Percentiles rank a stretch among this genome's conserved stretches.
These are phyloP conservation scores for Brevimyrus niger DNA, from an alignment of 2,113 vertebrate species.

Conservation along the genomic window DNA sequence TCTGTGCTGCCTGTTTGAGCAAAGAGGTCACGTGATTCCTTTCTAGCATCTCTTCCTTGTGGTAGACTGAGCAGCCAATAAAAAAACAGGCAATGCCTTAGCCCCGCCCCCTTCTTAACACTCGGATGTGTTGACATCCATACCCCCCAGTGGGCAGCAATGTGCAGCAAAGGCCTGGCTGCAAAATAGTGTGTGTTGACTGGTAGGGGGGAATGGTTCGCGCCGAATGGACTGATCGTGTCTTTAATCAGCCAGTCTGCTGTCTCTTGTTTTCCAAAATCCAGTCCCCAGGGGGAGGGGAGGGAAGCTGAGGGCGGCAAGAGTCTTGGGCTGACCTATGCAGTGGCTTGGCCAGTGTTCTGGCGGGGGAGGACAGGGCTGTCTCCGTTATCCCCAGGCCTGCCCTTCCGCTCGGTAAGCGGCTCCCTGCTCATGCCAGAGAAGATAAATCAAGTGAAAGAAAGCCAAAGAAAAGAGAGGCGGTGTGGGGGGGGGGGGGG, in stretches of 20 bases:
- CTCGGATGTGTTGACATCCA: background rate
- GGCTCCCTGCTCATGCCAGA: background rate
- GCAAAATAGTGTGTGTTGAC: background rate
- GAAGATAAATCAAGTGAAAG: background rate
- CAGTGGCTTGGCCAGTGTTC: background rate
- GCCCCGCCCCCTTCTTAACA: background rate
- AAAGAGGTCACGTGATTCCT: background rate
- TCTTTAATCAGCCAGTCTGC: background rate
- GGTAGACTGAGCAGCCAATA: background rate
- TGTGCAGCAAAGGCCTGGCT: background rate
- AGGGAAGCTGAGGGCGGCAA: constrained; percentile 17
- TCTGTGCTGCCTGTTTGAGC: background rate
- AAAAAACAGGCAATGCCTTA: background rate
- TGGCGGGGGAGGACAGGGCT: background rate
- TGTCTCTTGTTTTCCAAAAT: background rate
- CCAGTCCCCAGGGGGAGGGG: constrained; percentile 14
- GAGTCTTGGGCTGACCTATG: background rate
- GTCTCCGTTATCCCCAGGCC: background rate
- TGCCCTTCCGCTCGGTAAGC: background rate
- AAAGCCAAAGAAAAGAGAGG: background rate
- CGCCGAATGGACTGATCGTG: background rate
- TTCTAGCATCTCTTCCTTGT: background rate
- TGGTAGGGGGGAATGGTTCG: background rate
- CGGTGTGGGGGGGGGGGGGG: background rate
- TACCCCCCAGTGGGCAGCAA: background rate